Base-by-base conservation (phyloP, 2,797 vertebrate species). In the Botia almorhae region DNA sequence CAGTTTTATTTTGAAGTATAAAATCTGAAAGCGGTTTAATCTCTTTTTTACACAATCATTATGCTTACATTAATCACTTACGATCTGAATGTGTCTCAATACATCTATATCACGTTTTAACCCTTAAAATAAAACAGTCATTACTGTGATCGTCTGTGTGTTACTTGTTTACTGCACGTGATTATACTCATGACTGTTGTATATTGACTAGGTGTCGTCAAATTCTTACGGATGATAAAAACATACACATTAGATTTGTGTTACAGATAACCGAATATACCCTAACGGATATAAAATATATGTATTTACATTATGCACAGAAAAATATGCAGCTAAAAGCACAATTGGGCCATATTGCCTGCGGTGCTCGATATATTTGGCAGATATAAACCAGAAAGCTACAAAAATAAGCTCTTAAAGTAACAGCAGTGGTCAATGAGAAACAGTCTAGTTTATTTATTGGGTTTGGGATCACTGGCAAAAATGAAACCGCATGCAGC, bases 261-360 rank as follows among this genome's bases (percentile, higher is more conserved):
- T 56, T 67, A 29, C 50, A 69, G 69, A 75, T 75, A 76, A 83
- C 10, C 33, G 58, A 72, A 65, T 55, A 7, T 12, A 1, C 23
- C 53, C 1, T 21, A 50, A 23, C 19, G 53, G 60, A 60, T 60
- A n/a, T 61, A 88, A 87, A 91, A 88, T 82, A 67, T 78, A 80
- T 10, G 2, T 93, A 93, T 94, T 89, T 94, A 95, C 93, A 94
- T 78, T 92, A 94, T 93, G 82, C 87, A 94, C 91, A 94, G 84
- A 87, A 33, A 33, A 33, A 33, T 33, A 33, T 33, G 23, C 23
- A 26, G 23, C 23, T 26, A 26, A 92, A 91, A 91, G 89, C 90
- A 92, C 90, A 72, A 80, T 74, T 87, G 87, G 86, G 82, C 86
- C 4, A 14, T 87, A 84, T 78, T 81, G 26, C 78, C 0, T 74